Conservation (phyloP, 37 sponge, comb jelly and placozoan species). For the Trichoplax adhaerens region DNA sequence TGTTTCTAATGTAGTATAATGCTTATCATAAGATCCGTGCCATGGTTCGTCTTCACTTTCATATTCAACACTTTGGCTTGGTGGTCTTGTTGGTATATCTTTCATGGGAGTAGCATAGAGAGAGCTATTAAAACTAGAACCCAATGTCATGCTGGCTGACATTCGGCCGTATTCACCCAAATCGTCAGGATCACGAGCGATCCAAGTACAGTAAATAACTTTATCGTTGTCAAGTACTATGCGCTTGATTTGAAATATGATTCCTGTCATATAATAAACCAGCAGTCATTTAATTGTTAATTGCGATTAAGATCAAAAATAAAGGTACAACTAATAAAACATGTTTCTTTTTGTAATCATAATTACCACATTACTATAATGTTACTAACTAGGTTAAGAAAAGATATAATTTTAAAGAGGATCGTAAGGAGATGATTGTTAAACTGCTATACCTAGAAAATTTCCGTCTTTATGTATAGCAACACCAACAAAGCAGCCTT, state of each 20-base stretch:
- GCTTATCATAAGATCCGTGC: slow-evolving; percentile 42
- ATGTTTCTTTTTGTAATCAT: no score
- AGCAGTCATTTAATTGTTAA: not conserved
- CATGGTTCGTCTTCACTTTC: slow-evolving; percentile 4
- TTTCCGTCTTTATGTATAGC: slow-evolving; percentile 76
- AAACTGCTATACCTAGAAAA: slow-evolving; percentile 38
- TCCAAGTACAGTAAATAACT: slow-evolving; percentile 53
- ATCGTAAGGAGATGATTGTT: not conserved
- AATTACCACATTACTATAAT: no score
- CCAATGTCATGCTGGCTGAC: no score
- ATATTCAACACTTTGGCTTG: no score
- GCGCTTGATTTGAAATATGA: slow-evolving; percentile 31
- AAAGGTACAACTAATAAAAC: no score
- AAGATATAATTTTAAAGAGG: no score
- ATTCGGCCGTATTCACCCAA: slow-evolving; percentile 13
- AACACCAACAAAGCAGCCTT: slow-evolving; percentile 46
- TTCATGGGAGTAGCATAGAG: no score
- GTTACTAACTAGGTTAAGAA: no score
- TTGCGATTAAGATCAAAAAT: no score
- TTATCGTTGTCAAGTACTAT: slow-evolving; percentile 30
- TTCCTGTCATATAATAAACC: not conserved
- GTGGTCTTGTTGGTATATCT: no score
- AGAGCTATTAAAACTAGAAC: no score
- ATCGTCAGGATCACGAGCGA: slow-evolving; percentile 43
- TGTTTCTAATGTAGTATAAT: slow-evolving; percentile 37